Percentiles rank a stretch among this genome's conserved stretches.
phyloP scores from a whole-genome alignment of 2,113 vertebrate species.

The Corythornis madagascariensis region DNA sequence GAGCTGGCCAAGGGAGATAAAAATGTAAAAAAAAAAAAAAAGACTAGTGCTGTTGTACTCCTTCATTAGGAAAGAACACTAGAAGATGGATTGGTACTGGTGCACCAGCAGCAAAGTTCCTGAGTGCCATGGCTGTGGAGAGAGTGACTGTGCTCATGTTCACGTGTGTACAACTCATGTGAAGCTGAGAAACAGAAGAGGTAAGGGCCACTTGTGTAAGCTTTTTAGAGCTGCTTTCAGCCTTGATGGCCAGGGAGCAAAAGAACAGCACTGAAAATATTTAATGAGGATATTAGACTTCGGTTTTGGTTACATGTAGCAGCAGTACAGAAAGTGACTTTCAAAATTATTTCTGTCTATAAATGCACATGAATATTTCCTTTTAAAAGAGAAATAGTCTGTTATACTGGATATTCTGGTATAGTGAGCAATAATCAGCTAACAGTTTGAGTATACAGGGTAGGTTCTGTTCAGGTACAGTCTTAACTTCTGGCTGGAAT shows the following conservation, averaged over 20 bases:
- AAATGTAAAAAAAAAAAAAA: neutral
- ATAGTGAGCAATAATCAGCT: neutral
- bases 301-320: neutral
- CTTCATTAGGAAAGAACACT: neutral
- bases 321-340: neutral
- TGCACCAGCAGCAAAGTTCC: neutral
- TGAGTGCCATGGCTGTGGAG: neutral
- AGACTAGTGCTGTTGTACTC: neutral
- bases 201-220: neutral
- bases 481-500: neutral
- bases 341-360: neutral
- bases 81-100: neutral
- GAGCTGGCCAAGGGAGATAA: neutral
- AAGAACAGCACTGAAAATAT: neutral
- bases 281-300: neutral
- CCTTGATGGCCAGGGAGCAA: neutral
- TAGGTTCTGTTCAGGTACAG: neutral
- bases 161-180: rapidly evolving
- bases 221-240: neutral
- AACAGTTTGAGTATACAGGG: neutral
- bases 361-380: neutral
- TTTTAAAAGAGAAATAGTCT: neutral
- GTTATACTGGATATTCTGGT: neutral
- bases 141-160: neutral
- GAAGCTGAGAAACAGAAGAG: neutral